Base-by-base conservation (phyloP, 2,888 invertebrate genomes). In the Caenorhabditis wallacei region DNA sequence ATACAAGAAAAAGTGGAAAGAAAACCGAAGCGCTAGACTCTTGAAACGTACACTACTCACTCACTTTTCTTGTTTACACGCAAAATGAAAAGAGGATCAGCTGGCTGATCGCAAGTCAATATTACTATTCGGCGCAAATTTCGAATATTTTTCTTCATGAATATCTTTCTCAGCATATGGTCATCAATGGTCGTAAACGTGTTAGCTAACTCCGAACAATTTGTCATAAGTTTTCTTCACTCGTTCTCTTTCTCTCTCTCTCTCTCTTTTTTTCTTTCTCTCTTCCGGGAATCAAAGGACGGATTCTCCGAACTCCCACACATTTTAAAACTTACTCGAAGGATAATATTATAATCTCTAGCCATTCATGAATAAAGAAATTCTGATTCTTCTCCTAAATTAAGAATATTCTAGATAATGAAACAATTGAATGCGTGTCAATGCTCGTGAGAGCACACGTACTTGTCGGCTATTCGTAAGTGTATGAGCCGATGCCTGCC, bases 81-180 rank as follows among this genome's bases (percentile, higher is more conserved):
- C 54, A 74, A 56, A 71, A 70, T 57, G 70, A 70, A 59, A 69
- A 61, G 56, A 59, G 75, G 75, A 75, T 75, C 75, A 75, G 75
- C 75, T 75, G 75, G 56, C 57, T 75, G 66, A 75, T 75, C 75
- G 66, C 75, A 75, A 75, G 75, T 75, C 75, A 75, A 66, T 75
- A 75, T 75, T 51, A 68, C 75, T 75, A 16, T 53, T 54, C 59
- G 46, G 48, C 53, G 63, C 56, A 71, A 59, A 51, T 71, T 70
- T 57, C 46, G 53, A 66, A 74, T 74, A 74, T 64, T 74, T 63
- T 63, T 20, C 35, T 56, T 20, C 69, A 69, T 56, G 18, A 13
- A 11, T 54, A 22, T 20, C 11, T 48, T 26, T 37, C 51, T 18
- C 13, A 24, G 56, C 74, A 74, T 74, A 64, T 74, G 74, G 64